Percentiles rank a stretch among this genome's conserved stretches.
Conservation (phyloP, 2,888 invertebrate genomes). For the Drymonia ruficornis region DNA sequence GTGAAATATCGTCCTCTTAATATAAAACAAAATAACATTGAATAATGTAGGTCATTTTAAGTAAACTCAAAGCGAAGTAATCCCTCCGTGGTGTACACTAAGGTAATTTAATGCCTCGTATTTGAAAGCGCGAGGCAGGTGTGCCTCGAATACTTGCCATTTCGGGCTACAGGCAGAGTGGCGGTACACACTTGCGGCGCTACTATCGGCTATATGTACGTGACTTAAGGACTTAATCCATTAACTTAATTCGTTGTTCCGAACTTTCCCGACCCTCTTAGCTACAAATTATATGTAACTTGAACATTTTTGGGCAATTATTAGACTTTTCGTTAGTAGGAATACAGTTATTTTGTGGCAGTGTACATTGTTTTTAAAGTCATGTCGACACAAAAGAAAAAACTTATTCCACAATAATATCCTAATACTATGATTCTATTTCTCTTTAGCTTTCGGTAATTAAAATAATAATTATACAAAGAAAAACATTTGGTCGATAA, state of each 20-base stretch:
- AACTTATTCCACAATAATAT: no score
- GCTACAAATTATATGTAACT: background rate
- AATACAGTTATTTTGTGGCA: background rate
- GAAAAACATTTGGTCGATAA: no score
- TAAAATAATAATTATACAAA: no score
- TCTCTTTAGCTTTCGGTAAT: no score
- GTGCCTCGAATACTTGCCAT: slow-evolving; percentile 19
- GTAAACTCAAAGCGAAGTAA: slow-evolving; percentile 22
- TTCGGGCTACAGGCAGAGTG: slow-evolving; percentile 7
- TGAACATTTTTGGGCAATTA: background rate
- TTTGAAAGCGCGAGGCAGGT: slow-evolving; percentile 23
- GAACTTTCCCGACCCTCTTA: slow-evolving; percentile 3
- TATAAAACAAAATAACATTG: no score
- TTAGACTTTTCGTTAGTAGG: background rate
- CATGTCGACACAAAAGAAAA: no score
- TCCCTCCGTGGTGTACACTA: slow-evolving; percentile 13
- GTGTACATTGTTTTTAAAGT: no score
- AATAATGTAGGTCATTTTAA: slow-evolving; percentile 3
- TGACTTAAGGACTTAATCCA: slow-evolving; percentile 23
- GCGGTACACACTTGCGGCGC: slow-evolving; percentile 12
- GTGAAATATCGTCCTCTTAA: no score
- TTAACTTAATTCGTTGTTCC: slow-evolving; percentile 14
- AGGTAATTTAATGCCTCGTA: slow-evolving; percentile 21
- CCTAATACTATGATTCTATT: no score
- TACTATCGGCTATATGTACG: slow-evolving; percentile 19